A percentile compares a stretch with the other conserved stretches of the same genome.
These are phyloP conservation scores for Hozukius guyotensis DNA, from an alignment of 2,797 vertebrate species.

Conservation along the genomic window DNA sequence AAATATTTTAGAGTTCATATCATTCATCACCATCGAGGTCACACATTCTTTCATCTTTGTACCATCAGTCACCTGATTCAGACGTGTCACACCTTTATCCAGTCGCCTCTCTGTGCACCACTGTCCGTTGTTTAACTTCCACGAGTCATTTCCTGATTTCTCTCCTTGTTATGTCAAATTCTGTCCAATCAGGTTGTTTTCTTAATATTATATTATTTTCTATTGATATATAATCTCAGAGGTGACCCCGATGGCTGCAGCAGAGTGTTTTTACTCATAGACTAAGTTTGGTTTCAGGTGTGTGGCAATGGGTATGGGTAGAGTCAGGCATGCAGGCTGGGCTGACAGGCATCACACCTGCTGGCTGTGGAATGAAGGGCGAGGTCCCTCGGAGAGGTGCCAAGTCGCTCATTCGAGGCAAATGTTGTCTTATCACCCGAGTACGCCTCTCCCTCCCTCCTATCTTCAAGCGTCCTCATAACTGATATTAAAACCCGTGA, in stretches of 20 bases:
- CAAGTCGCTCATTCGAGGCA: conserved; percentile 11
- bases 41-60: not conserved
- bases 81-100: not conserved
- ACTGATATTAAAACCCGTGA: not conserved
- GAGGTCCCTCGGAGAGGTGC: conserved; percentile 25
- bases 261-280: not conserved
- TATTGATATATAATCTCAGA: not conserved
- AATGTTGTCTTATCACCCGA: conserved; percentile 4
- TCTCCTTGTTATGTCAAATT: not conserved
- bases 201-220: not conserved
- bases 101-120: not conserved
- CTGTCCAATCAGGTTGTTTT: not conserved
- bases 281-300: not conserved
- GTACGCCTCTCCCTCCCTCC: not conserved
- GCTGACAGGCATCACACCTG: conserved; percentile 10
- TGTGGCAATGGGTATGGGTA: not conserved
- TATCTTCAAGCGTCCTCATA: not conserved
- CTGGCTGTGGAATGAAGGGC: conserved; percentile 55
- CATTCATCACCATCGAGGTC: not conserved
- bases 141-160: not conserved
- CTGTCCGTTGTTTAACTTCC: not conserved
- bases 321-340: not conserved
- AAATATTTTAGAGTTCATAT: not conserved
- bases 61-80: not conserved
- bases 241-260: not conserved